Percentiles rank a stretch among this genome's conserved stretches.
Conservation (phyloP, 2,113 vertebrate genomes). For the Leptobrachium leishanense region DNA sequence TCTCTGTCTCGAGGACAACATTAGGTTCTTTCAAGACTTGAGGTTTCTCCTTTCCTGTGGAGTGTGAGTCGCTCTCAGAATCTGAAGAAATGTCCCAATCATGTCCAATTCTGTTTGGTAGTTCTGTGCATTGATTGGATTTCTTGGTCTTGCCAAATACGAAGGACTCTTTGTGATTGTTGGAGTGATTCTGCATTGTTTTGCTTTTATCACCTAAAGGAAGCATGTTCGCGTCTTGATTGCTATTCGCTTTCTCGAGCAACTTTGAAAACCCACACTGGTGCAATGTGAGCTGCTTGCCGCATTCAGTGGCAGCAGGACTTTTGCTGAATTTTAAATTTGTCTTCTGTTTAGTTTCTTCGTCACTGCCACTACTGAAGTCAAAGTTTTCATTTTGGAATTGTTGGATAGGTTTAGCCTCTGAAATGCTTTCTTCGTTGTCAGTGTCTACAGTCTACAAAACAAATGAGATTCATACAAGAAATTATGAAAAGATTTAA, state of each 20-base stretch:
- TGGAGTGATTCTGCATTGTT: not conserved
- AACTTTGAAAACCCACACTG: conserved; percentile 81
- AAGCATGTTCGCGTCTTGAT: conserved; percentile 7
- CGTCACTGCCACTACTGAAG: conserved; percentile 83
- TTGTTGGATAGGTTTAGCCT: not conserved
- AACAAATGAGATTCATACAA: not conserved
- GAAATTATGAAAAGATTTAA: not conserved
- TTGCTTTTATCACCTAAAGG: conserved; percentile 26
- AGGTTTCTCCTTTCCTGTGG: conserved; percentile 42
- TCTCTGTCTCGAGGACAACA: conserved; percentile 55
- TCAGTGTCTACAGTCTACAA: conserved; percentile 49
- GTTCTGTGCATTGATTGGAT: conserved; percentile 38
- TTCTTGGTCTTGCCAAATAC: conserved; percentile 37
- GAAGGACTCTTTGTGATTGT: conserved; percentile 36
- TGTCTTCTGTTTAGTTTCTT: conserved; percentile 62
- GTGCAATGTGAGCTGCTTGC: conserved; percentile 69
- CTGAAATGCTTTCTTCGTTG: conserved; percentile 47
- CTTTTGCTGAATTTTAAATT: conserved; percentile 51
- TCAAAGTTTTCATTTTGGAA: conserved; percentile 57
- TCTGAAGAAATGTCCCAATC: conserved; percentile 53
- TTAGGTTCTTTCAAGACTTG: conserved; percentile 42
- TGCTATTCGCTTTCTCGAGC: conserved; percentile 64
- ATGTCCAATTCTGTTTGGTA: conserved; percentile 27
- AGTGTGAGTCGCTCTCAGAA: conserved; percentile 56
- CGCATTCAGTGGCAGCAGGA: conserved; percentile 40